Evolutionary conservation across 2,113 vertebrate genomes (phyloP).

Genomic region (Corythaeola cristata): DNA sequence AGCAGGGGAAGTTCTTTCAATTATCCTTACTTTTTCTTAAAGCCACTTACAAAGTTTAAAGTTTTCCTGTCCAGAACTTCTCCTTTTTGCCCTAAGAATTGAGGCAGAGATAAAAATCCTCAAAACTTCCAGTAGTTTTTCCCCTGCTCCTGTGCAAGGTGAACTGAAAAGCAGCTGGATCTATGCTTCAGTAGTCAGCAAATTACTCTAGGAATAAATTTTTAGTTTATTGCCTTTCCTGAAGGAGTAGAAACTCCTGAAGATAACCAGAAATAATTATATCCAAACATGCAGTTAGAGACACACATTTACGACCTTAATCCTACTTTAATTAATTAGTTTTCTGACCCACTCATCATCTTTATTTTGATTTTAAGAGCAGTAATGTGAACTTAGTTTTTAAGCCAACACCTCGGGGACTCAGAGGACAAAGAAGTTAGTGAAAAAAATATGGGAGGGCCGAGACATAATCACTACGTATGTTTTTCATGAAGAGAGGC

Average conservation of each 20-base stretch:
- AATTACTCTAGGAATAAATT: neutral
- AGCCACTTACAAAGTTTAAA: neutral
- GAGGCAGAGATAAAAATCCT: neutral
- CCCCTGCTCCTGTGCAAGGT: neutral
- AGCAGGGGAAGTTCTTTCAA: neutral
- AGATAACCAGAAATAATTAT: neutral
- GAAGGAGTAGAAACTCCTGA: neutral
- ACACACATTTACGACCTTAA: neutral
- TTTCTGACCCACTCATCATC: neutral
- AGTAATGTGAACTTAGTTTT: neutral
- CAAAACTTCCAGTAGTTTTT: neutral
- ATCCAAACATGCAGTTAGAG: neutral
- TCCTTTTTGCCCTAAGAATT: neutral
- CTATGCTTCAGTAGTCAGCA: neutral
- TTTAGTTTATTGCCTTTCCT: neutral
- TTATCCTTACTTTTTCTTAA: neutral
- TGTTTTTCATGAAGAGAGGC: neutral
- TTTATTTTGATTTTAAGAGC: neutral
- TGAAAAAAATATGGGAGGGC: neutral
- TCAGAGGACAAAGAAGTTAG: neutral
- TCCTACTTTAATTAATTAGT: neutral
- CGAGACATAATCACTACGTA: neutral
- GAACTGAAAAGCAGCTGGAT: neutral
- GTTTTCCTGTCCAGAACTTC: neutral
- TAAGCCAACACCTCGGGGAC: neutral